Conservation (phyloP, 1,140 invertebrate genomes). For the Drosophila littoralis region DNA sequence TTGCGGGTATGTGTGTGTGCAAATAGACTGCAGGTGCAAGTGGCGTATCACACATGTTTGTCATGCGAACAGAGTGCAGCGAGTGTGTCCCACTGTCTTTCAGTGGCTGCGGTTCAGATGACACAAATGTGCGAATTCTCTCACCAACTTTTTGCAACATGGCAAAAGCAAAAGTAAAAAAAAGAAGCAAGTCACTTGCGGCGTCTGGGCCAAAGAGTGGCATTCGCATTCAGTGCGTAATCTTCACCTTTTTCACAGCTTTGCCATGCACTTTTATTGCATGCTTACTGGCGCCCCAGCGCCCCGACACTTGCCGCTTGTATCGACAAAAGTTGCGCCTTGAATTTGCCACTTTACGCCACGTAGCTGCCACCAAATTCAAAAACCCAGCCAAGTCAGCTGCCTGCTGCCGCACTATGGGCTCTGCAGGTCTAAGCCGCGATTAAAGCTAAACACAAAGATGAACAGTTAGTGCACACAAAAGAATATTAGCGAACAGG, state of each 20-base stretch:
- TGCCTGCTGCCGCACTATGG: conserved; percentile 20
- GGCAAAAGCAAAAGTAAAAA: neutral
- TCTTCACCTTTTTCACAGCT: conserved; percentile 75
- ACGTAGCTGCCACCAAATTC: conserved; percentile 36
- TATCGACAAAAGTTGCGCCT: conserved; percentile 78
- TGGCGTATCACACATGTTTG: conserved; percentile 80
- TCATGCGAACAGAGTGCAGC: conserved; percentile 46
- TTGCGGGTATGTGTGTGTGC: neutral
- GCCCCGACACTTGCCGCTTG: conserved; percentile 44
- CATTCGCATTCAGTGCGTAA: conserved; percentile 79
- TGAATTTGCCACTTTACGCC: conserved; percentile 73
- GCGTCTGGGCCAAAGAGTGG: conserved; percentile 45
- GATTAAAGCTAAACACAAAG: too few relatives aligned
- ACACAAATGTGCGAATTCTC: conserved; percentile 52
- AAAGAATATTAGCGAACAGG: too few relatives aligned
- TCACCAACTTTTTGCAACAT: conserved; percentile 27
- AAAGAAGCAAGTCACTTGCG: conserved; percentile 3
- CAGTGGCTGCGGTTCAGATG: conserved; percentile 42
- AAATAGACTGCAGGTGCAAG: conserved; percentile 68
- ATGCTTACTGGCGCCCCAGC: conserved; percentile 38
- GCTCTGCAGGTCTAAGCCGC: neutral
- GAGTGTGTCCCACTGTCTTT: conserved; percentile 10
- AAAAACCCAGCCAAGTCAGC: conserved; percentile 15
- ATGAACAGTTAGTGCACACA: too few relatives aligned
- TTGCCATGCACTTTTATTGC: conserved; percentile 74